Base-by-base conservation (phyloP, 2,888 invertebrate species). In the Pterobdella sp. region DNA sequence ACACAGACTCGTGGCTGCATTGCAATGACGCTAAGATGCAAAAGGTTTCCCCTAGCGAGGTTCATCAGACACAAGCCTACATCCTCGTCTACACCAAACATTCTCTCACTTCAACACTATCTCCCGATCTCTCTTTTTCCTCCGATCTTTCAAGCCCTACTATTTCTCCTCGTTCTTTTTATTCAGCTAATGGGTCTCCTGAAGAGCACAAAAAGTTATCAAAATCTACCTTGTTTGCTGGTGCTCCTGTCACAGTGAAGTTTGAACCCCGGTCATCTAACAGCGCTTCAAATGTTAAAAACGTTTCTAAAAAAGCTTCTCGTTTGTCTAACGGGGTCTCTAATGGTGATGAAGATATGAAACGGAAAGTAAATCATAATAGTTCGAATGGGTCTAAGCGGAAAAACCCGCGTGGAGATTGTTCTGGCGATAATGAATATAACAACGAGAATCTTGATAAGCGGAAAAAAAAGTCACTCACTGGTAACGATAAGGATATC, bases 11-110 rank as follows among this genome's bases (percentile, higher is more conserved):
- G 3, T 83, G 83, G 83, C 77, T 83, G 26, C 80, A 82, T 75
- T 83, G 83, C 74, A 83, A 83, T 76, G 83, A 83, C 76, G 80
- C 82, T 0, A 77, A 79, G 35, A 79, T 82, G 74, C 78, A 80
- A 73, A 76, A 80, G 35, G 79, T 79, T 36, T 68, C 77, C 1
- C 31, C 80, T 37, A 79, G 80, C 14, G 82, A 83, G 26, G 83
- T 83, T 31, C 77, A 80, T 22, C 74, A 75, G 32, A 78, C 80
- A 49, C 83, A 83, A 77, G 82, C 82, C 1, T 83, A 83, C 78
- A 83, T 83, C 70, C 78, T 83, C 56, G 79, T 83, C 77, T 83
- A 82, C 77, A 79, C 80, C 32, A 65, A 49, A 34, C 26, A 34
- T 1, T 36, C 34, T 7, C 32, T 35, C 32, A 32, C 36, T 36